Base-by-base conservation (phyloP, 2,113 vertebrate genomes). In the Cebidichthys violaceus region DNA sequence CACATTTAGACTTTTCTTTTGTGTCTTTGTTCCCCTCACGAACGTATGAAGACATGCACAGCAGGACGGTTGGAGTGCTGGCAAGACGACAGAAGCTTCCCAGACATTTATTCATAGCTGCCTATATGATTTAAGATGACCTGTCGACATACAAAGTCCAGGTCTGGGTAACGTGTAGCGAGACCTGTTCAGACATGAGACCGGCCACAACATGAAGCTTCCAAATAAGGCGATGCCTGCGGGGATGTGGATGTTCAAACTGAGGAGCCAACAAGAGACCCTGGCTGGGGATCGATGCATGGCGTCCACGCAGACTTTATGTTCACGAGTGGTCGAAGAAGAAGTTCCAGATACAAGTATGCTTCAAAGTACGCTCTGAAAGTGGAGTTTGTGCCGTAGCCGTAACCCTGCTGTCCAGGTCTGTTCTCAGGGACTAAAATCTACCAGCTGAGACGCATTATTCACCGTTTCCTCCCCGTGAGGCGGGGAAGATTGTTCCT, bases 401-500 rank as follows among this genome's bases (percentile, higher is more conserved):
- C 61, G 3, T 66, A 41, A 52, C 27, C 35, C 55, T 37, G 27
- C 3, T 1, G 55, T 37, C 18, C 41, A 57, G 69, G 43, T 67
- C 61, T 82, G 70, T 20, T 81, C 75, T 66, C 39, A 73, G 50
- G 64, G 57, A 72, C 59, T 71, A n/a, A 61, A 66, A 71, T 54
- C 31, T 45, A 70, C 68, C 88, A 90, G 79, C 90, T 86, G 85
- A 83, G 72, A 84, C 33, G 54, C 78, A 85, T 86, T 89, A 86
- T 74, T 72, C 37, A 45, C 69, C 47, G 35, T 87, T 84, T 83
- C 61, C 66, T 81, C 71, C 81, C 60, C 74, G 71, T 62, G 54
- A 75, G 59, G 47, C 60, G 27, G 73, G 60, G 60, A 71, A 43
- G 74, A 62, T 75, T 50, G 54, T 37, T 75, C 37, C 41, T 73